Percentiles rank a stretch among this genome's conserved stretches.
Evolutionary conservation across 1,140 invertebrate species (phyloP).

Genomic region (Coptotermes formosanus): DNA sequence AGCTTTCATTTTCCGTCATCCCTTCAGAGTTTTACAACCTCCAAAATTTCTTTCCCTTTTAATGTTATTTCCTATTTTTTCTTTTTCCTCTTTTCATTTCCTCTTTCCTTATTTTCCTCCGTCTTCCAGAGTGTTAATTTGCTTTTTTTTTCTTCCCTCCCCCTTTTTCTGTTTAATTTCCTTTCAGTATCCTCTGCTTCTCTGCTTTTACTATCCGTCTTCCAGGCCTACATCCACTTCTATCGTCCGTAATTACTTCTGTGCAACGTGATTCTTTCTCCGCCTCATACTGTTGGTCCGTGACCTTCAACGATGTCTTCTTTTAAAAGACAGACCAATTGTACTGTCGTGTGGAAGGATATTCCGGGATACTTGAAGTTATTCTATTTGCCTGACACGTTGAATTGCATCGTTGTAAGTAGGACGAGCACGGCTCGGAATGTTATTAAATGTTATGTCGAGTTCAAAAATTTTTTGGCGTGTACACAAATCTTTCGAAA

Average conservation of each 20-base stretch:
- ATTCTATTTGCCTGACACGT: not conserved
- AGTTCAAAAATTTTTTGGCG: no score
- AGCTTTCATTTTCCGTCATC: not conserved
- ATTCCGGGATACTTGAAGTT: not conserved
- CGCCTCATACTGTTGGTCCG: not conserved
- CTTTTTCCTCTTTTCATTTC: not conserved
- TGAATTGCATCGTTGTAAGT: not conserved
- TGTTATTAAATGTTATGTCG: no score
- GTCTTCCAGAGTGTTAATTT: not conserved
- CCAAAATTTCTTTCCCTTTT: not conserved
- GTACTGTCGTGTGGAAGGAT: not conserved
- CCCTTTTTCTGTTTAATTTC: not conserved
- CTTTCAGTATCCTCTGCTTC: not conserved
- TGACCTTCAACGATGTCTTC: not conserved
- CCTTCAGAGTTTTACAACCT: not conserved
- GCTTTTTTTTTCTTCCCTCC: not conserved
- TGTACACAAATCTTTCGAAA: no score
- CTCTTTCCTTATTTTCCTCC: constrained; percentile 5
- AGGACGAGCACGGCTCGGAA: not conserved
- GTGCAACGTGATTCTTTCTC: not conserved
- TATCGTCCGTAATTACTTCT: constrained; percentile 5
- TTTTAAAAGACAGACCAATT: not conserved
- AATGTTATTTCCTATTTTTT: not conserved
- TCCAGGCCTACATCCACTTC: not conserved
- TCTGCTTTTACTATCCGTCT: not conserved